Evolutionary conservation across 2,113 vertebrate species (phyloP), one percentile per base, ranked within the genome.

Genomic region (Platichthys stellatus): DNA sequence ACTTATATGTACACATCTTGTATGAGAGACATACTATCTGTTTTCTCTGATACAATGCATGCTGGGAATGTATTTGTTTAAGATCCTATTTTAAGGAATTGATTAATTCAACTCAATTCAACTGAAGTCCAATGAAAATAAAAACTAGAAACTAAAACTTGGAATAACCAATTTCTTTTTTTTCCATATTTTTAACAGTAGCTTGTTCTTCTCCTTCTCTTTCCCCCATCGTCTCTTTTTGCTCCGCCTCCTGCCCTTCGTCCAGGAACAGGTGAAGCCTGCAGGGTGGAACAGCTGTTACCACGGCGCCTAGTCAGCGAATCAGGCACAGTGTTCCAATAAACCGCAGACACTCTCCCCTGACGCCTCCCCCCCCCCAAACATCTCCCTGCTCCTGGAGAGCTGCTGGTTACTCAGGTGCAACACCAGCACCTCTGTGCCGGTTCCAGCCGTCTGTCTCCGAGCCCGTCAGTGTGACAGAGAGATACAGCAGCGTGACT

Each of bases 221-320:
- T 31, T 31, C 31, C 54, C n/a, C n/a, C 28, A 43, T 66, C 21
- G 24, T 24, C 24, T 56, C 23, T 38, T 35, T 26, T 71, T 4
- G 40, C 71, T 43, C n/a, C 65, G 49, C 9, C 56, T 71, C 24
- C 21, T 60, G 38, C 70, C 24, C 21, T 68, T 40, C 13, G n/a
- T 49, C 23, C 59, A 78, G 28, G 83, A 83, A 82, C 85, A 90
- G 84, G 69, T 87, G 83, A 64, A 86, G 78, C 61, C 79, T 76
- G 74, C 38, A 82, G 76, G 73, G 63, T 68, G 69, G 74, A 80
- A 82, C 88, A 86, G 84, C 84, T 90, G 89, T 69, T 84, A 66
- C 56, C 43, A 17, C 28, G 64, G 71, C 9, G 59, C 72, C 56
- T 45, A 78, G 26, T 84, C 81, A 85, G 83, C 83, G 2, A 71